Percentiles rank a stretch among this genome's conserved stretches.
Evolutionary conservation across 2,888 invertebrate species (phyloP).

Genomic region (Taphrorychus bicolor): DNA sequence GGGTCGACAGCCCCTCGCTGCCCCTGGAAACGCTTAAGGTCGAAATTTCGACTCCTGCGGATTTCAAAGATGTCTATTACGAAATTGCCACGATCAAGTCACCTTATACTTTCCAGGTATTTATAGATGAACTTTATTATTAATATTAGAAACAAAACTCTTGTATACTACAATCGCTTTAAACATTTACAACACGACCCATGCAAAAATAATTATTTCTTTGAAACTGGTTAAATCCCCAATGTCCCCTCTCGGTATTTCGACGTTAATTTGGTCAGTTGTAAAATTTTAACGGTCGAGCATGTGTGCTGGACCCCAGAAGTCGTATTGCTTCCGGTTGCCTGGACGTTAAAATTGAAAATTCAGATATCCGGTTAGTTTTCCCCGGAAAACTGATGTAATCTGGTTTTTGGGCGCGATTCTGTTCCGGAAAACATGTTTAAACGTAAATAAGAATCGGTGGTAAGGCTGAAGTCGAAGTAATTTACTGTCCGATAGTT

Average conservation of each 20-base stretch:
- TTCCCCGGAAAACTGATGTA: slow-evolving; percentile 4
- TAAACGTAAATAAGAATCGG: background rate
- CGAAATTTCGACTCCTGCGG: slow-evolving; percentile 86
- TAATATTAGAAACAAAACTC: no score
- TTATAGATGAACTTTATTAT: no score
- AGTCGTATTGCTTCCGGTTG: slow-evolving; percentile 14
- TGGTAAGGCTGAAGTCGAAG: background rate
- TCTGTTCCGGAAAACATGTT: background rate
- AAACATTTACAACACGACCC: no score
- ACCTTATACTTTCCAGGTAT: slow-evolving; percentile 91
- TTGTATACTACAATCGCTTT: no score
- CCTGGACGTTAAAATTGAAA: slow-evolving; percentile 21
- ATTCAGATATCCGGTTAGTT: background rate
- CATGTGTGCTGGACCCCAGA: background rate
- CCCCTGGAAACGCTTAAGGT: slow-evolving; percentile 83
- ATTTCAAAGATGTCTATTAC: slow-evolving; percentile 85
- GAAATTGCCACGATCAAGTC: slow-evolving; percentile 91
- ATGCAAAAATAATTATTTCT: background rate
- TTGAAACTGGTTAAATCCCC: background rate
- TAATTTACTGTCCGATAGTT: no score
- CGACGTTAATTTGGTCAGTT: slow-evolving; percentile 3
- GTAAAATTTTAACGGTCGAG: slow-evolving; percentile 12
- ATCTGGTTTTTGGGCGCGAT: background rate
- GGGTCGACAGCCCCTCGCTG: slow-evolving; percentile 67
- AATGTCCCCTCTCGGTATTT: background rate